A percentile compares a stretch with the other conserved stretches of the same genome.
These are phyloP conservation scores for Emmelina monodactyla DNA, from an alignment of 2,888 invertebrate species.

Conservation along the genomic window DNA sequence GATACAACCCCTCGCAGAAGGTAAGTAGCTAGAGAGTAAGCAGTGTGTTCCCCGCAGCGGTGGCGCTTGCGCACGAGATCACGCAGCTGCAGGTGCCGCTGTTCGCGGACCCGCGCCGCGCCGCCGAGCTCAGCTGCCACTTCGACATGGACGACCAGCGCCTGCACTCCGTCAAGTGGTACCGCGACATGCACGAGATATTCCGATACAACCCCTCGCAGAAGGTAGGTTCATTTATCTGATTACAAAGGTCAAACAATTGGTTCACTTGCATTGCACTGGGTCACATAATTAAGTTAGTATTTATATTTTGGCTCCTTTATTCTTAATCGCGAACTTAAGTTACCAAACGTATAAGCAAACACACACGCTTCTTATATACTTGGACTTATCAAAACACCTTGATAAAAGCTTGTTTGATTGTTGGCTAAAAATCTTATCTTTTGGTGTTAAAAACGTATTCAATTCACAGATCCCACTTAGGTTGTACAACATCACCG, in stretches of 20 bases:
- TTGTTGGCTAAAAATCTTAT: no score
- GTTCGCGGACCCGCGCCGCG: slow-evolving; percentile 53
- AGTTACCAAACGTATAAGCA: not conserved
- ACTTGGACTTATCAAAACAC: not conserved
- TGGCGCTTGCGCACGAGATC: slow-evolving; percentile 52
- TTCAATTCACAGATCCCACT: slow-evolving; percentile 42
- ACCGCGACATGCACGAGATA: slow-evolving; percentile 54
- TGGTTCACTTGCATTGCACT: not conserved
- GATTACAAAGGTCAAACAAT: no score
- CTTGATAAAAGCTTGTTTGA: no score
- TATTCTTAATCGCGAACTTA: not conserved
- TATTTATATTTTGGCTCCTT: not conserved
- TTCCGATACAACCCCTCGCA: slow-evolving; percentile 53
- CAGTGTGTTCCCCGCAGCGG: slow-evolving; percentile 36
- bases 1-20: slow-evolving; percentile 51
- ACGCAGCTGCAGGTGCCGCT: slow-evolving; percentile 53
- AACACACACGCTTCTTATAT: not conserved
- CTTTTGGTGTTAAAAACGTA: no score
- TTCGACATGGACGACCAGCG: slow-evolving; percentile 54
- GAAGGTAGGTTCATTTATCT: slow-evolving; percentile 41
- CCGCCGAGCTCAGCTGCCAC: slow-evolving; percentile 57
- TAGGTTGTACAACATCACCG: slow-evolving; percentile 49
- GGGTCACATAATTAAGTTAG: not conserved
- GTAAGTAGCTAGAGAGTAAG: no score
- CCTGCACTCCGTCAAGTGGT: slow-evolving; percentile 59